These are phyloP conservation scores for Anthonomus grandis DNA, from an alignment of 1,140 invertebrate species.

Conservation along the genomic window DNA sequence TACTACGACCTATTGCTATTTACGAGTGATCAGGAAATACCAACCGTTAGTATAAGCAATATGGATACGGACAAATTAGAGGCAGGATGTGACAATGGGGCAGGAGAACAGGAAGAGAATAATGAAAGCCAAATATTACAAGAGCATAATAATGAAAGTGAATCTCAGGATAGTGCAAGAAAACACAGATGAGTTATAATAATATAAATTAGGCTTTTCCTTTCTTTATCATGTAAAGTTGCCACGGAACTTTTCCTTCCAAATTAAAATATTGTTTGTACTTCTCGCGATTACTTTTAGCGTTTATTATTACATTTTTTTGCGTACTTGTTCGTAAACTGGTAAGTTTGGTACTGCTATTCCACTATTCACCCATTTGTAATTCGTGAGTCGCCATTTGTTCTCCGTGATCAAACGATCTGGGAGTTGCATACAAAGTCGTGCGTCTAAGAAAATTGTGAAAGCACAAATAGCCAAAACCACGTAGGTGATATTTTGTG, in stretches of 20 bases:
- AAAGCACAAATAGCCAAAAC: too few species aligned
- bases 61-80: neutral
- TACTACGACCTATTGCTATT: too few species aligned
- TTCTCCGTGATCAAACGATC: too few species aligned
- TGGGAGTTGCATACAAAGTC: too few species aligned
- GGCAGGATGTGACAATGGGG: too few species aligned
- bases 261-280: conserved; percentile 10
- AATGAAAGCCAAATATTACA: conserved; percentile 5
- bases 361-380: neutral
- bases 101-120: too few species aligned
- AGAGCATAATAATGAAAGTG: neutral
- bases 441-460: too few species aligned
- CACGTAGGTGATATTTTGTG: too few species aligned
- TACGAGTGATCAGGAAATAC: conserved; percentile 1
- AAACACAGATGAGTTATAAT: neutral
- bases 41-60: conserved; percentile 2
- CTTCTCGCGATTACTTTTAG: conserved; percentile 10
- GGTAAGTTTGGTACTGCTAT: too few species aligned
- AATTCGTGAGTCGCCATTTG: too few species aligned
- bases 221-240: conserved; percentile 11
- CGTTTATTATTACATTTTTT: conserved; percentile 3
- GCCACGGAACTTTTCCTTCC: conserved; percentile 6
- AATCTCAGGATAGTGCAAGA: neutral
- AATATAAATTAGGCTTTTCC: conserved; percentile 17
- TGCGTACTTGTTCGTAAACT: neutral